These are phyloP conservation scores for Carcina quercana DNA, from an alignment of 2,888 invertebrate genomes.

Conservation along the genomic window DNA sequence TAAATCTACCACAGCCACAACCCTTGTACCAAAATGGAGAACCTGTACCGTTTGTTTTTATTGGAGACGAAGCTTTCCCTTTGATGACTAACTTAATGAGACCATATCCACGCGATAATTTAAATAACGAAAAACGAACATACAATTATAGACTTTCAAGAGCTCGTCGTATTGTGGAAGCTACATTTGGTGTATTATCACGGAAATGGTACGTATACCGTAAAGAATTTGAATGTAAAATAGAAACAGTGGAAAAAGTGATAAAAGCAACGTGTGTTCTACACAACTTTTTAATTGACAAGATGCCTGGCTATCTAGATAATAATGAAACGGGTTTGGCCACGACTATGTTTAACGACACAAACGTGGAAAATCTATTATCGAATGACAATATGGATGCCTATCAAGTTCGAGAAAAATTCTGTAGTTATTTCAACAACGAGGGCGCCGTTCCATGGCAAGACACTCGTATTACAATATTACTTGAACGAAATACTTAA, in stretches of 20 bases:
- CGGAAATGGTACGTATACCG: conserved; percentile 18
- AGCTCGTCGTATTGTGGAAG: conserved; percentile 21
- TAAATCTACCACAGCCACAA: conserved; percentile 16
- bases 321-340: not conserved
- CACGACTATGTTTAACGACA: not conserved
- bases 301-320: not conserved
- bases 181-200: conserved; percentile 20
- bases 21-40: conserved; percentile 13
- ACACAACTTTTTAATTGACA: conserved; percentile 1
- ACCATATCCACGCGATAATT: conserved; percentile 18
- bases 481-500: conserved; percentile 12
- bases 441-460: conserved; percentile 14
- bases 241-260: conserved; percentile 11
- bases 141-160: conserved; percentile 21
- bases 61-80: conserved; percentile 17
- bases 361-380: not conserved
- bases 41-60: conserved; percentile 19
- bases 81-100: conserved; percentile 19
- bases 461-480: conserved; percentile 12
- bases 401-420: conserved; percentile 17
- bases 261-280: conserved; percentile 13
- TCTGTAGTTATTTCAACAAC: conserved; percentile 16
- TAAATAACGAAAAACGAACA: conserved; percentile 14
- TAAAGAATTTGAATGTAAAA: not conserved
- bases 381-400: conserved; percentile 1